A percentile compares a stretch with the other conserved stretches of the same genome.
These are phyloP conservation scores for Hestina assimilis DNA, from an alignment of 1,140 invertebrate genomes.

Conservation along the genomic window DNA sequence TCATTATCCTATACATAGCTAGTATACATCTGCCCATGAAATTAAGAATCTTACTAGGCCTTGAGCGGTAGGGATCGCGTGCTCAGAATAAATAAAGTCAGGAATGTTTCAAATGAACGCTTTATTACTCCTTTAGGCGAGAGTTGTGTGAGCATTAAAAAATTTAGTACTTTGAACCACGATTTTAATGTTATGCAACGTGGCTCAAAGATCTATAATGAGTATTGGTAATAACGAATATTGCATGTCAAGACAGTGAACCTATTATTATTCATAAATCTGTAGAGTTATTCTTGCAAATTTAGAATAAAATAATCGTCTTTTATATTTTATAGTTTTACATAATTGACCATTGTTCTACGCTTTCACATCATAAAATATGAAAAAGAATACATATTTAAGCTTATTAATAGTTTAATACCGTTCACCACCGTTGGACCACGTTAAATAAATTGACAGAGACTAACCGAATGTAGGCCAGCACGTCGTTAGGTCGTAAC, in stretches of 20 bases:
- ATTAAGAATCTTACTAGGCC: constrained; percentile 24
- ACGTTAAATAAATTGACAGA: constrained; percentile 21
- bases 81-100: constrained; percentile 32
- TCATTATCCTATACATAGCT: constrained; percentile 19
- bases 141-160: constrained; percentile 8
- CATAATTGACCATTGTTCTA: not conserved
- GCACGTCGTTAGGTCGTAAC: constrained; percentile 13
- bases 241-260: too few species aligned
- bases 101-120: constrained; percentile 29
- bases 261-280: too few species aligned
- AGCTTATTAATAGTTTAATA: not conserved
- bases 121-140: constrained; percentile 28
- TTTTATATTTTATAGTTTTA: not conserved
- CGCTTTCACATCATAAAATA: not conserved
- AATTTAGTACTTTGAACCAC: not conserved
- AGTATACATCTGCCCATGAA: constrained; percentile 12
- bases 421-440: constrained; percentile 6
- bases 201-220: not conserved
- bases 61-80: constrained; percentile 26
- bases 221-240: too few species aligned
- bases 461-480: constrained; percentile 20
- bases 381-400: too few species aligned
- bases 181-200: not conserved
- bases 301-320: not conserved
- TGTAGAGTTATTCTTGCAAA: not conserved